Conservation (phyloP, 2,113 vertebrate species). For the Limanda limanda region DNA sequence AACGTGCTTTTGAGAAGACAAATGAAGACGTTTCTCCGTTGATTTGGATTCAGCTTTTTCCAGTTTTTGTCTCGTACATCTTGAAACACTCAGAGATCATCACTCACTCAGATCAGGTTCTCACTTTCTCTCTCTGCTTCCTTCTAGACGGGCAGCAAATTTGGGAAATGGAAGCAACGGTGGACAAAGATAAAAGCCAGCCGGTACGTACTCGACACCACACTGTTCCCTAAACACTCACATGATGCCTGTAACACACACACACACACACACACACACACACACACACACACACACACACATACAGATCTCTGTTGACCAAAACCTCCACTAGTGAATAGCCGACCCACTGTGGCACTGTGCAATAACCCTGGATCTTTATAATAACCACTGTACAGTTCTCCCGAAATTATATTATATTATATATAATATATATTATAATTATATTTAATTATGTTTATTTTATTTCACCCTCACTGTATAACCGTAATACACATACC, state of each 20-base stretch:
- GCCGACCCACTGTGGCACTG: no score
- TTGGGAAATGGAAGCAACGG: slow-evolving; percentile 97
- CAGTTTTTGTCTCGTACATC: background rate
- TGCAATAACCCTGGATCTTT: no score
- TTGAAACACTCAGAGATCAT: slow-evolving; percentile 24
- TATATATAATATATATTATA: no score
- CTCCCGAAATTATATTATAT: no score
- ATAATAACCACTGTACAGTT: no score
- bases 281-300: no score
- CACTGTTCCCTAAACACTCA: background rate
- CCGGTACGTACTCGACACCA: slow-evolving; percentile 84
- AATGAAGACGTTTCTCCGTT: background rate
- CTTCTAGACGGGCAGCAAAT: slow-evolving; percentile 94
- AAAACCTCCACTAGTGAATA: no score
- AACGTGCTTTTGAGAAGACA: background rate
- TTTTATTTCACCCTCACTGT: no score
- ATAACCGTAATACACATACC: no score
- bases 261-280: background rate
- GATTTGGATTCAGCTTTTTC: background rate
- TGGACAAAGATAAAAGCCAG: slow-evolving; percentile 99
- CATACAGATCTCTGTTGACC: no score
- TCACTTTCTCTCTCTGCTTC: slow-evolving; percentile 18
- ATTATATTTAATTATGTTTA: no score
- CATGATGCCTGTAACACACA: background rate
- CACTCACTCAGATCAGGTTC: background rate